A percentile compares a stretch with the other conserved stretches of the same genome.
Conservation (phyloP, 2,113 vertebrate genomes). For the Empidonax traillii region DNA sequence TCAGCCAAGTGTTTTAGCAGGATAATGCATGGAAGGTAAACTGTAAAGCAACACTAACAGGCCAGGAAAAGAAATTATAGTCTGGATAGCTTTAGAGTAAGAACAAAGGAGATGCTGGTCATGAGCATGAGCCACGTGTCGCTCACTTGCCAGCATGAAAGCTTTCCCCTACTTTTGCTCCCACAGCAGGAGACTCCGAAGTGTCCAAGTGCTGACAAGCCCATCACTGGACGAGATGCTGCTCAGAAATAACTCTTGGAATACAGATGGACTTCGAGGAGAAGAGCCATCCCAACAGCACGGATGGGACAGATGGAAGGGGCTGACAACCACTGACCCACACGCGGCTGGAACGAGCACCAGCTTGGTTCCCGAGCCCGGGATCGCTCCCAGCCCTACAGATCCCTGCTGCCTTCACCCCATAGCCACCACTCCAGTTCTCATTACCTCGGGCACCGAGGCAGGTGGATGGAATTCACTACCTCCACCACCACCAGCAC, state of each 20-base stretch:
- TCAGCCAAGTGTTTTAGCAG: conserved; percentile 54
- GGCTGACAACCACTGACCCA: not conserved
- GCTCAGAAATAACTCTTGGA: not conserved
- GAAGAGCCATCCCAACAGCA: not conserved
- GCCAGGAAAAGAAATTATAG: conserved; percentile 24
- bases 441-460: not conserved
- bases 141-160: not conserved
- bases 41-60: conserved; percentile 35
- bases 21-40: conserved; percentile 61
- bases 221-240: not conserved
- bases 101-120: conserved; percentile 39
- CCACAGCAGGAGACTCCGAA: conserved; percentile 25
- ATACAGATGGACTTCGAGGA: not conserved
- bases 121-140: not conserved
- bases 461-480: conserved; percentile 4
- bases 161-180: conserved; percentile 14
- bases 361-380: not conserved
- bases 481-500: not conserved
- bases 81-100: conserved; percentile 29
- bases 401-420: not conserved
- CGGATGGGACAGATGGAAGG: not conserved
- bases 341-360: not conserved
- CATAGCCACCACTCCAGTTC: conserved; percentile 37
- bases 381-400: not conserved
- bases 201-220: not conserved